Percentiles rank a stretch among this genome's conserved stretches.
These are phyloP conservation scores for Pardalotus punctatus DNA, from an alignment of 2,113 vertebrate genomes.

Conservation along the genomic window DNA sequence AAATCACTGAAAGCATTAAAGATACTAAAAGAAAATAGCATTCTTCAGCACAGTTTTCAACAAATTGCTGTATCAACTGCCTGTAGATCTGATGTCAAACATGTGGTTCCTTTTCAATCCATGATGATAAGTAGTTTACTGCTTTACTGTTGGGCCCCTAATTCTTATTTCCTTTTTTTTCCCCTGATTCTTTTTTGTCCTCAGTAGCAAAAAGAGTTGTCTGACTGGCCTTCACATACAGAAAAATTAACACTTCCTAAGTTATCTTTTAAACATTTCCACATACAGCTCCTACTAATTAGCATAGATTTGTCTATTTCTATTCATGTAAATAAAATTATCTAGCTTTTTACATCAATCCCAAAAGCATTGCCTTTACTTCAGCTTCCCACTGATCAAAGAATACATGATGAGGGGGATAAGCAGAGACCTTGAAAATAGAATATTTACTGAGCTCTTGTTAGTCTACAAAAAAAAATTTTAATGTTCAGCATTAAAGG, in stretches of 20 bases:
- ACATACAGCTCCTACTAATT: not conserved
- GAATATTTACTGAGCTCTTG: not conserved
- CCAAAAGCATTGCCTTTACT: not conserved
- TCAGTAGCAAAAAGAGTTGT: not conserved
- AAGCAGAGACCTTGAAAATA: constrained; percentile 5
- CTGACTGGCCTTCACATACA: not conserved
- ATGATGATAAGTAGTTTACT: not conserved
- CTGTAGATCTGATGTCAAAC: not conserved
- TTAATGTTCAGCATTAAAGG: constrained; percentile 12
- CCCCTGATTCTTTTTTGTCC: not conserved
- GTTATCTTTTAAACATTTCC: not conserved
- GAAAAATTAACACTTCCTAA: not conserved
- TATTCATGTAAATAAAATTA: not conserved
- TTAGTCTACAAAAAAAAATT: not conserved
- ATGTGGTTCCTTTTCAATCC: not conserved
- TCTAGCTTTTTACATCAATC: not conserved
- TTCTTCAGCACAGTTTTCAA: not conserved
- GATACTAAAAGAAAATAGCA: not conserved
- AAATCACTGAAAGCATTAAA: not conserved
- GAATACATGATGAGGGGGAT: not conserved
- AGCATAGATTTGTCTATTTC: not conserved
- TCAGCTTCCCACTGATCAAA: constrained; percentile 23
- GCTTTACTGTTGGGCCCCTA: too few species aligned
- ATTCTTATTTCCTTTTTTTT: too few species aligned
- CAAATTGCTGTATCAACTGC: not conserved